Evolutionary conservation across 2,888 invertebrate genomes (phyloP).

Genomic region (Thysanoteuthis rhombus): DNA sequence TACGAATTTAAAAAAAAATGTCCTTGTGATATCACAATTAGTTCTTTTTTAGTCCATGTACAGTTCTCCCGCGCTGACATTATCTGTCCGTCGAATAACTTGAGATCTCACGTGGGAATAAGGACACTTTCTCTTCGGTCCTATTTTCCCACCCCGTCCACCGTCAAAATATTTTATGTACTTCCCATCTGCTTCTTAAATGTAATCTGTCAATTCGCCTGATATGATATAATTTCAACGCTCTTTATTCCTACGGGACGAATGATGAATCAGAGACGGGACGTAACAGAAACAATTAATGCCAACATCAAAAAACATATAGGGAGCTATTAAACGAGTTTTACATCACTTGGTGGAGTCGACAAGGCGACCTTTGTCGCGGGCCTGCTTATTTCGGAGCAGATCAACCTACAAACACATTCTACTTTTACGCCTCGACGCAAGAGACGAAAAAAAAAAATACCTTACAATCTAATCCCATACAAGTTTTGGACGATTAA

Average conservation of each 20-base stretch:
- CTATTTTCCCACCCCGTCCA: not conserved
- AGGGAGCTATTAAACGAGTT: not conserved
- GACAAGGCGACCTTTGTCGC: not conserved
- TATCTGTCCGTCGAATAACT: not conserved
- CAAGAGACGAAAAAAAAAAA: too few species aligned
- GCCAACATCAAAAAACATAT: not conserved
- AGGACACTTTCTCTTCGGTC: not conserved
- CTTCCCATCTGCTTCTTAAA: not conserved
- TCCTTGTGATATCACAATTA: not conserved
- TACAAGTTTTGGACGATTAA: too few species aligned
- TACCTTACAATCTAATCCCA: too few species aligned
- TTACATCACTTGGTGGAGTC: not conserved
- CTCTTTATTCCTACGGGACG: not conserved
- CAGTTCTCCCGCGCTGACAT: not conserved
- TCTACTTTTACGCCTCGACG: too few species aligned
- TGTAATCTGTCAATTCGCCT: not conserved
- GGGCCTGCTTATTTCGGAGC: not conserved
- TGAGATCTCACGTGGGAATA: not conserved
- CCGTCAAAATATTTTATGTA: not conserved
- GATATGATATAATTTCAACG: not conserved
- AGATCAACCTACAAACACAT: too few species aligned
- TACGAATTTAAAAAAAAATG: too few species aligned
- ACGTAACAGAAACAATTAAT: not conserved
- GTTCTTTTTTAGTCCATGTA: not conserved
- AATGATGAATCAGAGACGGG: not conserved